Evolutionary conservation across 1,140 invertebrate species (phyloP), one percentile per base, ranked within the genome.

Genomic region (Hypothenemus hampei): DNA sequence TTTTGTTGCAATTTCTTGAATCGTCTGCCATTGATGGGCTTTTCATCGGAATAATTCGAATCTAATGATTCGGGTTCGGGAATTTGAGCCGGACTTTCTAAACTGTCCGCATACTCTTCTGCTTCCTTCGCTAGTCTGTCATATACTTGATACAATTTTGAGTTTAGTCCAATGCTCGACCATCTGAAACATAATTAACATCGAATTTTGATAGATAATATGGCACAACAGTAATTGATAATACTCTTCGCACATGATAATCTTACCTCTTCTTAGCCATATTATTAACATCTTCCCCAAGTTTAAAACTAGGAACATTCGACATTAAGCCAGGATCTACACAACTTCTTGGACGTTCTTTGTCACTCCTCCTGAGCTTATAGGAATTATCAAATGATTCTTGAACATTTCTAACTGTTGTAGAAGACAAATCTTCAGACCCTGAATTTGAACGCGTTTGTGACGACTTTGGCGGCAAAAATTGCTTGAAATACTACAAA

Each of bases 1-100:
- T 90, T 89, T 68, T 87, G 82, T 65, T 92, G 89, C 22, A 93
- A 70, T 23, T 85, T 80, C 29, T 85, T 80, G 71, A 92, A 93
- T 2, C 75, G 69, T 45, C 72, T 73, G 6, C 73, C 72, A 10
- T 72, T 65, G 20, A 73, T 48, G 3, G 65, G 67, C 41, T 75
- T 71, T 3, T 75, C 72, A 8, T 76, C 69, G 0, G 65, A 65
- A 35, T 64, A 44, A 35, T 69, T 65, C 7, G 66, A 69, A 39
- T 70, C 67, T 6, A 70, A 31, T 1, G 68, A 69, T 61, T 72
- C 69, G 0, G 67, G 68, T 7, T 11, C 22, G 40, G n/a, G 10
- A 21, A 4, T 43, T 23, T n/a, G 23, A 33, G 53, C 40, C 3
- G 50, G 46, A 39, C 58, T 64, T 41, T 86, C 84, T 56, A 86